phyloP scores from a whole-genome alignment of 2,888 invertebrate genomes.

The Campaea margaritaria region DNA sequence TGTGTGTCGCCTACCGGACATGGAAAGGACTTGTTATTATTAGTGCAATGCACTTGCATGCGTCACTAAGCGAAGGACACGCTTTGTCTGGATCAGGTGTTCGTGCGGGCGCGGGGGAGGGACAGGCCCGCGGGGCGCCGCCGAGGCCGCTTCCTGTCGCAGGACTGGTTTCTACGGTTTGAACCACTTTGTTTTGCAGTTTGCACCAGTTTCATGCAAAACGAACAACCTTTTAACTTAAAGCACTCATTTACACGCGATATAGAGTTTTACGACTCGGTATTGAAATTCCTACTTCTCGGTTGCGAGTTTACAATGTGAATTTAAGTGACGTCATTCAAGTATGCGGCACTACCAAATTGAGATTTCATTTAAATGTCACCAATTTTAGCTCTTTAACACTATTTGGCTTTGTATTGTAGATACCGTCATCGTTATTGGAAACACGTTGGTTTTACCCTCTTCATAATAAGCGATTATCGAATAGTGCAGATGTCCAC shows the following conservation, averaged over 20 bases:
- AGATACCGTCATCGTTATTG: no score
- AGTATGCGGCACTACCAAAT: slow-evolving; percentile 26
- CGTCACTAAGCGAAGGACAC: slow-evolving; percentile 80
- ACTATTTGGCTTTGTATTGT: not conserved
- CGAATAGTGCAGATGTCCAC: no score
- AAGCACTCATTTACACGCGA: slow-evolving; percentile 42
- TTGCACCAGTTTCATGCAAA: slow-evolving; percentile 78
- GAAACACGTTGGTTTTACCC: no score
- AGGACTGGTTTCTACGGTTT: slow-evolving; percentile 80
- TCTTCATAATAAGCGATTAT: no score
- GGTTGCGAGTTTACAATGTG: slow-evolving; percentile 27
- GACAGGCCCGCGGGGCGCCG: slow-evolving; percentile 47
- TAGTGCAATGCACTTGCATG: slow-evolving; percentile 83
- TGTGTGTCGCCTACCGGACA: slow-evolving; percentile 70
- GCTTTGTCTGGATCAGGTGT: slow-evolving; percentile 83
- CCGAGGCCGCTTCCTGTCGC: slow-evolving; percentile 82
- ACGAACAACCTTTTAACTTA: slow-evolving; percentile 71
- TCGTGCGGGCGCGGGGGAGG: slow-evolving; percentile 45
- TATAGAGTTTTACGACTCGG: slow-evolving; percentile 31
- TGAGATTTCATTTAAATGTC: slow-evolving; percentile 25
- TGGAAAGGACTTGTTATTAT: slow-evolving; percentile 73
- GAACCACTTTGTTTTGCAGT: slow-evolving; percentile 80
- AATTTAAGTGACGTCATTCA: slow-evolving; percentile 22
- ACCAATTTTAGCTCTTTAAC: slow-evolving; percentile 8
- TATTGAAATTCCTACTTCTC: slow-evolving; percentile 34